phyloP scores from a whole-genome alignment of 2,888 invertebrate genomes.

The Tipula helvola region DNA sequence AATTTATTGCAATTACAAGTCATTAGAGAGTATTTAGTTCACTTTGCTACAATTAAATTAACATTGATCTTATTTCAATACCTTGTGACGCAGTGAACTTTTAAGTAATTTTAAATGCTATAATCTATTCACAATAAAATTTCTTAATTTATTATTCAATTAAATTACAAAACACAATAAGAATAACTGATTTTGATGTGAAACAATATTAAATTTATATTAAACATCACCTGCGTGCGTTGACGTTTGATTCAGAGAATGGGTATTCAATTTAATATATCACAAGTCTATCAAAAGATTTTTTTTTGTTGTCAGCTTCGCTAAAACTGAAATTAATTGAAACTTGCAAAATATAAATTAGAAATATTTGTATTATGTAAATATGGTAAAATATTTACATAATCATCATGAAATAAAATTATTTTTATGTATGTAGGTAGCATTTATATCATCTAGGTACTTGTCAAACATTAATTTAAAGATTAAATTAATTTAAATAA shows the following conservation, averaged over 20 bases:
- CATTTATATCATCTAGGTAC: too few species aligned
- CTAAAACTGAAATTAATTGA: not conserved
- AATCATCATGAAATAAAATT: not conserved
- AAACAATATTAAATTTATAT: not conserved
- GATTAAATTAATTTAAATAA: not conserved
- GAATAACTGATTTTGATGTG: not conserved
- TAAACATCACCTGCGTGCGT: not conserved
- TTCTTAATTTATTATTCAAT: not conserved
- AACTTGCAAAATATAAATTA: not conserved
- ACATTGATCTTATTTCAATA: too few species aligned
- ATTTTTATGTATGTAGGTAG: not conserved
- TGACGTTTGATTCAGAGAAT: not conserved
- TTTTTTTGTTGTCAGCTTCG: not conserved
- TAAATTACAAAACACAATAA: not conserved
- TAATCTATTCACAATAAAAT: not conserved
- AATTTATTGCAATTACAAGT: too few species aligned
- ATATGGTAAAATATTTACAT: too few species aligned
- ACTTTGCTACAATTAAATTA: too few species aligned
- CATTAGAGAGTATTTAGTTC: too few species aligned
- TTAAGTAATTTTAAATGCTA: not conserved
- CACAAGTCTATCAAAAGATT: not conserved
- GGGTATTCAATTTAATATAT: not conserved
- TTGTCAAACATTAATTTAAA: not conserved
- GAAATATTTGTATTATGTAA: too few species aligned
- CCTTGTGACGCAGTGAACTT: too few species aligned